A percentile compares a stretch with the other conserved stretches of the same genome.
phyloP scores from a whole-genome alignment of 2,888 invertebrate species.

The Leptodirus hochenwartii region DNA sequence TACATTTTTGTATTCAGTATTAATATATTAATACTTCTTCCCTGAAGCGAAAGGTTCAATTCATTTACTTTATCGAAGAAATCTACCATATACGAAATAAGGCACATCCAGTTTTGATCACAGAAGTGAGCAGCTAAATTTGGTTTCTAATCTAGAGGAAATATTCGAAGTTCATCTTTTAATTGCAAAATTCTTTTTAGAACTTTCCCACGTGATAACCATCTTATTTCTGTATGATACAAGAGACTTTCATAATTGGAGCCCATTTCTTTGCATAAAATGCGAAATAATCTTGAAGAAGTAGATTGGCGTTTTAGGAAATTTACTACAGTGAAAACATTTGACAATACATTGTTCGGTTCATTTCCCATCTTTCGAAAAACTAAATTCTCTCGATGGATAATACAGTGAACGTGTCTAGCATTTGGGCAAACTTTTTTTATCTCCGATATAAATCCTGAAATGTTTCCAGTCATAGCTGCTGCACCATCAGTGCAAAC shows the following conservation, averaged over 20 bases:
- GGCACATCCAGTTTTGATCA: too few relatives aligned
- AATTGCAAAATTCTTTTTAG: conserved; percentile 2
- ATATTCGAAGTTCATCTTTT: conserved; percentile 1
- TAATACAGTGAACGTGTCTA: conserved; percentile 3
- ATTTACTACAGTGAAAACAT: conserved; percentile 1
- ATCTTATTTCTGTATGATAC: conserved; percentile 2
- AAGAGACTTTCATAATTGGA: neutral
- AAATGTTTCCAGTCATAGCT: conserved; percentile 4
- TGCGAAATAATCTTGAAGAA: neutral
- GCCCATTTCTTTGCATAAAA: conserved; percentile 2
- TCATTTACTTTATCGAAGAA: conserved; percentile 2
- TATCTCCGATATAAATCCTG: conserved; percentile 5
- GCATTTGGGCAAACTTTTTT: conserved; percentile 6
- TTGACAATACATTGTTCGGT: conserved; percentile 1
- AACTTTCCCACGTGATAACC: conserved; percentile 1
- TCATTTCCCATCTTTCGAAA: too few relatives aligned
- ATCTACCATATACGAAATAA: neutral
- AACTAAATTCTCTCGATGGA: conserved; percentile 3
- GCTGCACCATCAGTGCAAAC: conserved; percentile 5
- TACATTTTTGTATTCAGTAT: neutral
- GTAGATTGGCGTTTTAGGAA: neutral
- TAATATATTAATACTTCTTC: conserved; percentile 2
- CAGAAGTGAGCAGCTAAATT: too few relatives aligned
- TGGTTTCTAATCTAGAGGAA: too few relatives aligned
- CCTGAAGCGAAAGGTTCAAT: conserved; percentile 2